phyloP scores from a whole-genome alignment of 2,888 invertebrate species.

The Gortyna flavago region DNA sequence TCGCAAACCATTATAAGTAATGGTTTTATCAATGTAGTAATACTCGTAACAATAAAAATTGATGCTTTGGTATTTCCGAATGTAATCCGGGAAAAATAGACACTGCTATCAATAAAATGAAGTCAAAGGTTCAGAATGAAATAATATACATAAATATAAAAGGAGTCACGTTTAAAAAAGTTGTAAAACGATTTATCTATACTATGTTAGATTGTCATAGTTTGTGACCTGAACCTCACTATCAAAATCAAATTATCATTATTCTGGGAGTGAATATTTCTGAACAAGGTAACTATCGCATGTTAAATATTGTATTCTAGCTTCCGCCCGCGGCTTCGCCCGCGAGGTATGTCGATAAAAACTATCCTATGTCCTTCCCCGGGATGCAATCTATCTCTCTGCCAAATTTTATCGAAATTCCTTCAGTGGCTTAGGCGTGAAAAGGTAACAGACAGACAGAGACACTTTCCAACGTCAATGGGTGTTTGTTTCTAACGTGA shows the following conservation, averaged over 20 bases:
- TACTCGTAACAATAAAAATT: constrained; percentile 31
- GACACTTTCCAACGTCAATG: neutral
- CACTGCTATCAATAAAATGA: neutral
- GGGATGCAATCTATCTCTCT: too few species aligned
- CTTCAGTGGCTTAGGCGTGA: too few species aligned
- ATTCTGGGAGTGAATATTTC: constrained; percentile 7
- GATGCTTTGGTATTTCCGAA: constrained; percentile 3
- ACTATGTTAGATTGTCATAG: neutral
- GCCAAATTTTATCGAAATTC: too few species aligned
- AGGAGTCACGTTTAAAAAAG: constrained; percentile 9
- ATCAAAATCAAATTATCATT: constrained; percentile 26
- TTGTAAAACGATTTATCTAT: neutral
- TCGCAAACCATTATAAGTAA: constrained; percentile 7
- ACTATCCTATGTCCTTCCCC: too few species aligned
- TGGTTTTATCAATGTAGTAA: constrained; percentile 19
- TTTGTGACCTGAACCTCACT: constrained; percentile 11
- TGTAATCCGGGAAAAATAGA: constrained; percentile 2
- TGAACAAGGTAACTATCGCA: neutral
- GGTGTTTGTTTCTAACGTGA: neutral
- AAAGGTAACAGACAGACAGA: too few species aligned
- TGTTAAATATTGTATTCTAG: neutral
- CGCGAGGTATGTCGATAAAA: too few species aligned
- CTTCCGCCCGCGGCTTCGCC: too few species aligned
- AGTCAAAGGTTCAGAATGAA: constrained; percentile 43
- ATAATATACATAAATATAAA: constrained; percentile 15